A percentile compares a stretch with the other conserved stretches of the same genome.
Evolutionary conservation across 2,797 vertebrate genomes (phyloP).

Genomic region (Anguilla anguilla): DNA sequence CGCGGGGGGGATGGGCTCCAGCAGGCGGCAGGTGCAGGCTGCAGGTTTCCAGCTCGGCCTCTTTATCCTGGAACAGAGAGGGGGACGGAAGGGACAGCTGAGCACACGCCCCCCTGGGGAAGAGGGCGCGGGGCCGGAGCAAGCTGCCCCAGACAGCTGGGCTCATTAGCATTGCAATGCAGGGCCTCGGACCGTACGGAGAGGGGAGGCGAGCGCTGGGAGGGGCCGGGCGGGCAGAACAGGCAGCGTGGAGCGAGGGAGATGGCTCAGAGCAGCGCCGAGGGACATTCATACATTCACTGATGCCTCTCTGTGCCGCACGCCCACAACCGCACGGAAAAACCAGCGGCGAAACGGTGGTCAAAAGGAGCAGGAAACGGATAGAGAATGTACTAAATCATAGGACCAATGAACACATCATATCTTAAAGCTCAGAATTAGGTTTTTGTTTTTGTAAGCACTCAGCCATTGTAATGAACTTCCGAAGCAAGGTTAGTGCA

Average conservation of each 20-base stretch:
- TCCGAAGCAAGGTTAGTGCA: not conserved
- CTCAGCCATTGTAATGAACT: not conserved
- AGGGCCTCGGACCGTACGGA: constrained; percentile 42
- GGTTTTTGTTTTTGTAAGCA: not conserved
- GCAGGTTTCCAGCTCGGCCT: constrained; percentile 50
- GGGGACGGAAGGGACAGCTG: constrained; percentile 51
- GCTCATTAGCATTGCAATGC: constrained; percentile 61
- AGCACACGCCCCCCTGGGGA: constrained; percentile 47
- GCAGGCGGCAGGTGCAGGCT: constrained; percentile 55
- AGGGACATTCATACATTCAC: not conserved
- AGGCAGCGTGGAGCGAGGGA: not conserved
- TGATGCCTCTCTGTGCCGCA: not conserved
- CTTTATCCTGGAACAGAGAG: constrained; percentile 49
- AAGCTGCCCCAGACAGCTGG: constrained; percentile 57
- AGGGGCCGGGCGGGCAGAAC: not conserved
- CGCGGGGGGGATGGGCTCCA: constrained; percentile 19
- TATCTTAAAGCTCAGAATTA: not conserved
- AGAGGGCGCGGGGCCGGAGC: constrained; percentile 32
- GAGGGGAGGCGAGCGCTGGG: not conserved
- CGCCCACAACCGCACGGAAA: not conserved
- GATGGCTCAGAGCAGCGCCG: not conserved
- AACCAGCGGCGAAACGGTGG: not conserved
- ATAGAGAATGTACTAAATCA: not conserved
- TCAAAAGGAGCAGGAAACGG: not conserved
- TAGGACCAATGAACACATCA: not conserved